Base-by-base conservation (phyloP, 2,113 vertebrate species). In the Chamaea fasciata region DNA sequence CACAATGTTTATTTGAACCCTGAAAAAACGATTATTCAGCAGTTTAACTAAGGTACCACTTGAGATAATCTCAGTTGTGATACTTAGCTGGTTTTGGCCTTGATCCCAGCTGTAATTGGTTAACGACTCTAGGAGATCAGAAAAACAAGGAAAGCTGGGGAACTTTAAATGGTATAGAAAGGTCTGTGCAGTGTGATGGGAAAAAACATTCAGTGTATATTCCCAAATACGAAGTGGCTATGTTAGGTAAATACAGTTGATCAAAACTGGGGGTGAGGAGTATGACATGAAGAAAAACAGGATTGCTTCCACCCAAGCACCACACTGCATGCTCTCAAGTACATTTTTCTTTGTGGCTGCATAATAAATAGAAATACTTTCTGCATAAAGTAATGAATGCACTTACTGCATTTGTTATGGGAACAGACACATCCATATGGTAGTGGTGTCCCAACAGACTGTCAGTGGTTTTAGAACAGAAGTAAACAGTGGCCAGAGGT, bases 41-140 rank as follows among this genome's bases (percentile, higher is more conserved):
- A 75, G 22, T 95, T 94, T 85, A 82, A 78, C 49, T 82, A 76
- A 91, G 89, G 84, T 92, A 71, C 67, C 78, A 73, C 74, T 88
- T 93, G 76, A 96, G 88, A 94, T 94, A 75, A 93, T 86, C 77
- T 91, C 87, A 75, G 79, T 70, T 77, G 41, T 65, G 74, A 59
- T 76, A 75, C 33, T 70, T 62, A 41, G 90, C 60, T 91, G 57
- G 5, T 87, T 87, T 95, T 96, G 95, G 93, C 89, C 63, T 79
- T 76, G 63, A 60, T 90, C 83, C 88, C 83, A 95, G 67, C 41
- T 94, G 44, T 77, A 95, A 83, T 55, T 96, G 83, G 77, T 74
- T 94, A 96, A 95, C 0, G 7, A 75, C 55, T 65, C 65, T 21
- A 44, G 41, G 81, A 87, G 56, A 81, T 15, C 8, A 7, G 73